Base-by-base conservation (phyloP, 1,140 invertebrate species). In the Drusus annulatus region DNA sequence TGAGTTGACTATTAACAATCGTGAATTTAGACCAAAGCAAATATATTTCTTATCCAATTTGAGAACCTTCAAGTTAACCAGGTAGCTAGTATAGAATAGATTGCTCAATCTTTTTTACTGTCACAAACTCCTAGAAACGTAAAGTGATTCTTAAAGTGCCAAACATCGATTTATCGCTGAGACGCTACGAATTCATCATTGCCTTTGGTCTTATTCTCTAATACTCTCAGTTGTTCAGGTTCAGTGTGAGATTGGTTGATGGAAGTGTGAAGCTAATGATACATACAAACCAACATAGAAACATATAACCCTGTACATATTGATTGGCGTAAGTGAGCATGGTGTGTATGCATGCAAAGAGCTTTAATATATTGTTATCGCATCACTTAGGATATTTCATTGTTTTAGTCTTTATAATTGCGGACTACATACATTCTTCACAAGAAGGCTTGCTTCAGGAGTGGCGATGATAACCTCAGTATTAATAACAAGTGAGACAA, bases 301-400 rank as follows among this genome's bases (percentile, higher is more conserved):
- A 21, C 56, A 60, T 60, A 60, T 21, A 60, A 45, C 36, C 36
- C 36, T 45, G 36, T 45, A 45, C 36, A 45, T 45, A 45, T 45
- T 45, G 36, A 45, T 45, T 45, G 36, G 36, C 36, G 63, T 31
- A 54, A 73, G 62, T 80, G 74, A 69, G 79, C 75, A 60, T 80
- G 71, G 62, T 80, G 28, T 80, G 60, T 69, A 74, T 80, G 75
- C 71, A 58, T 74, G 79, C 79, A 80, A 71, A 76, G 73, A 80
- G 79, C 79, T 80, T 80, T 80, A 80, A 80, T 75, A 75, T 75
- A 76, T 68, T 76, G 73, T 80, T 77, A 80, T 76, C 45, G 79
- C 79, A 80, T 71, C 74, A 80, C 62, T 80, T 80, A 80, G 79
- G 28, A 36, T 75, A 75, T 31, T 19, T 75, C 71, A 56, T 31